These are phyloP conservation scores for Acrocephalus arundinaceus DNA, from an alignment of 2,113 vertebrate genomes.

Conservation along the genomic window DNA sequence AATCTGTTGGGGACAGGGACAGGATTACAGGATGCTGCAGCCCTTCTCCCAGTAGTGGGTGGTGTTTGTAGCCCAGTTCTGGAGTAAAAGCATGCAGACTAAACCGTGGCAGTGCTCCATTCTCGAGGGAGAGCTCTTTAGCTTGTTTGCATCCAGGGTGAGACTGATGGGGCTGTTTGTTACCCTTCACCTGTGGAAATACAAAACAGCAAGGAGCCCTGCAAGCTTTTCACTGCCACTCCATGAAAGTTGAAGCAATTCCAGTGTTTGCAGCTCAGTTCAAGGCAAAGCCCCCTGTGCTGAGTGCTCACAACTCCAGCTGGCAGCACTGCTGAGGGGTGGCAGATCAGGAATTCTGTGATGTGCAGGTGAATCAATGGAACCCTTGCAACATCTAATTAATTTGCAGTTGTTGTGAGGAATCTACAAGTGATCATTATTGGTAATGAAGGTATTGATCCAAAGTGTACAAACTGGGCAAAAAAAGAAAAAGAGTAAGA, in stretches of 20 bases:
- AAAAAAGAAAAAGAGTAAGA: neutral
- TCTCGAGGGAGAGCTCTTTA: fast-evolving
- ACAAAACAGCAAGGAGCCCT: neutral
- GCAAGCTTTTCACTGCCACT: neutral
- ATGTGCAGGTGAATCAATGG: neutral
- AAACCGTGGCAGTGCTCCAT: fast-evolving
- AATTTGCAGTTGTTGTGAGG: neutral
- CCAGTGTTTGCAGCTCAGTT: neutral
- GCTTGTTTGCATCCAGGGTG: neutral
- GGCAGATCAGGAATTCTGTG: neutral
- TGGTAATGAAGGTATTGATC: neutral
- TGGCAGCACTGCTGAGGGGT: neutral
- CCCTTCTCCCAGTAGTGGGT: neutral
- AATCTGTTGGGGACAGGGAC: fast-evolving
- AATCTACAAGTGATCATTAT: neutral
- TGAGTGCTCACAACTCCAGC: neutral
- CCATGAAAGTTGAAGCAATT: neutral
- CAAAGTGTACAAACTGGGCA: neutral
- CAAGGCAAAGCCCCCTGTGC: neutral
- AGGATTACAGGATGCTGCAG: neutral
- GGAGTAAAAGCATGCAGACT: neutral
- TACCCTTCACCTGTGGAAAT: neutral
- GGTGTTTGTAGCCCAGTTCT: neutral
- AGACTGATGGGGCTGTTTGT: neutral
- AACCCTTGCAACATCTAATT: neutral